phyloP scores from a whole-genome alignment of 2,797 vertebrate species.

The Enteromius unitaeniatus region DNA sequence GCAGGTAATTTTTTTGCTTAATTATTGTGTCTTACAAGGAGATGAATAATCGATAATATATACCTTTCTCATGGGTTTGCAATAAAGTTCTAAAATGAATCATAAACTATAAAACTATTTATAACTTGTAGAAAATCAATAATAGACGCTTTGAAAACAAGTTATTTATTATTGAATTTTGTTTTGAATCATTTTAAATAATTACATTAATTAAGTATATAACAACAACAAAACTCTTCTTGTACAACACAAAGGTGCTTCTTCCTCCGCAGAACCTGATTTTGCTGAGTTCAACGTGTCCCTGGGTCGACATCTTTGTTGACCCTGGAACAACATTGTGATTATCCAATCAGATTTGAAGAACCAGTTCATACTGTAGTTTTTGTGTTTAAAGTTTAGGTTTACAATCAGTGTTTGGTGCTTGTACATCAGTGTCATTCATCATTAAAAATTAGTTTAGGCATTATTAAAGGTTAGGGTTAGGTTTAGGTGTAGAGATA shows the following conservation, averaged over 20 bases:
- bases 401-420: too few species aligned
- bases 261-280: neutral
- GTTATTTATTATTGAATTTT: neutral
- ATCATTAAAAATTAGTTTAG: too few species aligned
- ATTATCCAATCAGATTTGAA: too few species aligned
- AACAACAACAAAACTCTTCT: neutral
- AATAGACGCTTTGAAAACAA: neutral
- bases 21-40: neutral
- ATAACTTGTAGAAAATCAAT: neutral
- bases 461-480: too few species aligned
- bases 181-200: neutral
- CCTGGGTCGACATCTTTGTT: too few species aligned
- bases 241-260: neutral
- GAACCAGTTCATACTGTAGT: too few species aligned
- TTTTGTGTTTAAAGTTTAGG: too few species aligned
- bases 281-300: too few species aligned
- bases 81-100: neutral
- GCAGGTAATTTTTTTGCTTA: neutral
- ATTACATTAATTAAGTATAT: too few species aligned
- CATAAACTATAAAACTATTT: neutral
- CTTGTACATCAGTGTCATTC: too few species aligned
- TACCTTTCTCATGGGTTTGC: neutral
- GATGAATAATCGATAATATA: neutral
- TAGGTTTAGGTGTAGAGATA: too few species aligned
- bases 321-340: too few species aligned